Evolutionary conservation across 2,113 vertebrate species (phyloP), one percentile per base, ranked within the genome.

Genomic region (Prochilodus magdalenae): DNA sequence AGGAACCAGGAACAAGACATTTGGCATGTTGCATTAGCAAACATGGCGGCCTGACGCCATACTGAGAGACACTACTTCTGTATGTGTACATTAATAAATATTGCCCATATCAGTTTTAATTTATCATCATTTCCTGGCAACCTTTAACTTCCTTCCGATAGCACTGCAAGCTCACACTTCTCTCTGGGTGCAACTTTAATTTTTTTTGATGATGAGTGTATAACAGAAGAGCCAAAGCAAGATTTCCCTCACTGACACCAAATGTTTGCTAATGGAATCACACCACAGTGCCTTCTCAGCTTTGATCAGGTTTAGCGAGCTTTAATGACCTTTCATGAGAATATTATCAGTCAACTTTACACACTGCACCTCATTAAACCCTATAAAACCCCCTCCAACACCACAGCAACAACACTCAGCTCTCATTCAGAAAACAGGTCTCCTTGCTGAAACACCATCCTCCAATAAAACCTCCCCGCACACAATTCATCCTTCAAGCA

Each of bases 171-270:
- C n/a, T n/a, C n/a, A n/a, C n/a, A n/a, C n/a, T n/a, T n/a, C n/a
- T n/a, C n/a, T n/a, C n/a, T n/a, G n/a, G n/a, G n/a, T n/a, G n/a
- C n/a, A n/a, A n/a, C n/a, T n/a, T n/a, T n/a, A n/a, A n/a, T n/a
- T n/a, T n/a, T n/a, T n/a, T n/a, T n/a, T n/a, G n/a, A n/a, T n/a
- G n/a, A n/a, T n/a, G n/a, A n/a, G n/a, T n/a, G n/a, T n/a, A n/a
- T n/a, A n/a, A n/a, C n/a, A n/a, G n/a, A n/a, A 36, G 3, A 36
- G 36, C 36, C 36, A 49, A 84, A 73, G 49, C 30, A 59, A n/a
- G 20, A n/a, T 73, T 16, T 13, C 10, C n/a, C 29, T 89, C 81
- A 85, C 80, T 77, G 83, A 51, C 27, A 24, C 14, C 22, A 26
- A 53, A n/a, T 14, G 0, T 55, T 77, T 26, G 27, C 13, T 55